Base-by-base conservation (phyloP, 2,113 vertebrate species). In the Nannospalax galili region DNA sequence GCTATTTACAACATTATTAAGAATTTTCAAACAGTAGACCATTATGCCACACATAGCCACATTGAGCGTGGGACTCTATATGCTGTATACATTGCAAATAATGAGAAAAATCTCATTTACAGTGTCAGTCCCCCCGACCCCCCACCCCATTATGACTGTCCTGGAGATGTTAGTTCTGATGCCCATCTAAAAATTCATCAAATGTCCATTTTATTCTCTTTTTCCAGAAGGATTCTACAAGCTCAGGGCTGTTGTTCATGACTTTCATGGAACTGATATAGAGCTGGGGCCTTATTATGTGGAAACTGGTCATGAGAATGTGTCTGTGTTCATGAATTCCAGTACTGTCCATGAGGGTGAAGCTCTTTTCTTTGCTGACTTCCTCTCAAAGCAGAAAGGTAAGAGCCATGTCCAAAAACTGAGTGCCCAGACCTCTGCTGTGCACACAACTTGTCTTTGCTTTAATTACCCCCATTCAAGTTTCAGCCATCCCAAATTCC, bases 221-320 rank as follows among this genome's bases (percentile, higher is more conserved):
- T 82, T 84, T 60, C 35, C 92, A 98, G 97, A 92, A 88, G 98
- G 96, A 7, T 48, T 95, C 84, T 97, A 95, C 17, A 3, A 32
- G 24, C 90, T 98, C 74, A 94, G 35, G 62, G 84, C 92, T 1
- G 60, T 88, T 67, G 24, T 97, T 40, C 87, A 78, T 82, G 92
- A 92, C 84, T 77, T 93, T 70, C 94, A 42, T 84, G 94, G 88
- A 35, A 8, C 52, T 1, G 81, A 80, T 22, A 72, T 96, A 69
- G 95, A 95, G 42, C 95, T 97, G 20, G 97, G 96, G 1, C 97
- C 97, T 5, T 98, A 98, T 69, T 98, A 91, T 35, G 64, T 98
- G 82, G 90, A 97, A 45, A 67, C 92, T 7, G 19, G 93, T 72
- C 87, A 4, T 5, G 72, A 45, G 40, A 35, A 60, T 1, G 2